Evolutionary conservation across 1,140 invertebrate genomes (phyloP).

Genomic region (Arctopsyche grandis): DNA sequence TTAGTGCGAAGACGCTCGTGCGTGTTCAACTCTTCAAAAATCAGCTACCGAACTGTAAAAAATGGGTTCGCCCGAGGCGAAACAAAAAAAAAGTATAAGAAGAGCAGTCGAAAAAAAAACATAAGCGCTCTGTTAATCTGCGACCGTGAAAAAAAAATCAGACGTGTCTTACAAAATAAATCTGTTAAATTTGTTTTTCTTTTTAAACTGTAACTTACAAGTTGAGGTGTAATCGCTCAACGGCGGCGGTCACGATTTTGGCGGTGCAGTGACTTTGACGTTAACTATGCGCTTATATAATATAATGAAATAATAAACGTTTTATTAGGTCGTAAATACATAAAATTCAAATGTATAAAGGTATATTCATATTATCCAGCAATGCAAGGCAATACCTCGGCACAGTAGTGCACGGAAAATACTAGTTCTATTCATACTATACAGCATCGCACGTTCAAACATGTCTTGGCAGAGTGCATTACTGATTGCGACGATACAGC

Average conservation of each 20-base stretch:
- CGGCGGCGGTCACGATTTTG: background rate
- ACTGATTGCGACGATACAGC: too few relatives aligned
- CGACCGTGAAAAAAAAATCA: conserved; percentile 2
- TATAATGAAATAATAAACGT: too few relatives aligned
- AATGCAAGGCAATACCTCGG: too few relatives aligned
- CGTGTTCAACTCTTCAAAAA: conserved; percentile 5
- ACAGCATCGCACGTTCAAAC: too few relatives aligned
- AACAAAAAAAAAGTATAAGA: background rate
- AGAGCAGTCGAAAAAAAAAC: background rate
- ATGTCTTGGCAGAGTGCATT: too few relatives aligned
- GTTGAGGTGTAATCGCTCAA: background rate
- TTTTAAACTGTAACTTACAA: background rate
- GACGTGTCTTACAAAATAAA: background rate
- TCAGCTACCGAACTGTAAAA: conserved; percentile 13
- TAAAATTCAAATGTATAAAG: too few relatives aligned
- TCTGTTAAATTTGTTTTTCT: background rate
- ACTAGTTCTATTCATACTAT: too few relatives aligned
- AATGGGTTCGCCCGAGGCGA: background rate
- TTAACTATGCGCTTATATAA: too few relatives aligned
- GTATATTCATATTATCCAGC: too few relatives aligned
- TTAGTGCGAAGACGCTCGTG: conserved; percentile 12
- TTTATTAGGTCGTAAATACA: too few relatives aligned
- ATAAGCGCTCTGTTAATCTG: conserved; percentile 8
- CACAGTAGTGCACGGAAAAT: too few relatives aligned
- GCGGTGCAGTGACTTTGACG: too few relatives aligned